phyloP scores from a whole-genome alignment of 2,113 vertebrate genomes.

The Brienomyrus brachyistius region DNA sequence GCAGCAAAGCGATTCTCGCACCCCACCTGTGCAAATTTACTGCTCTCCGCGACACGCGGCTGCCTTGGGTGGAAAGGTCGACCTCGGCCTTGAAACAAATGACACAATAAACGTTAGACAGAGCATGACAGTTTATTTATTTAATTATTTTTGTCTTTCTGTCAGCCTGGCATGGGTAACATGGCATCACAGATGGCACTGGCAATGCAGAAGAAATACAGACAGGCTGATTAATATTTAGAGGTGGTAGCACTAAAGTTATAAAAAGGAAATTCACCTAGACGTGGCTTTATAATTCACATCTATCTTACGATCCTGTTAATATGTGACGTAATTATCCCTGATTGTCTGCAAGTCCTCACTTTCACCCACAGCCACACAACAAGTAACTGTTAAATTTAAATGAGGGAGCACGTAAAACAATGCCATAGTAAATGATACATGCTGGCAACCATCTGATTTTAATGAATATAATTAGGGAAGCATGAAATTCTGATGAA shows the following conservation, averaged over 20 bases:
- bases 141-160: not conserved
- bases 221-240: not conserved
- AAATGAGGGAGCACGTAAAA: constrained; percentile 3
- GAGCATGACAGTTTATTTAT: not conserved
- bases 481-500: constrained; percentile 15
- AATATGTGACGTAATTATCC: constrained; percentile 8
- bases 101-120: not conserved
- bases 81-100: not conserved
- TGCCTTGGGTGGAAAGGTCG: not conserved
- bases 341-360: constrained; percentile 17
- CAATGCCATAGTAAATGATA: constrained; percentile 14
- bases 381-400: constrained; percentile 16
- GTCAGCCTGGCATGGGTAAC: not conserved
- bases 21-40: not conserved
- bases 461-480: constrained; percentile 26
- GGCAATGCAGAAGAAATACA: not conserved
- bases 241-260: not conserved
- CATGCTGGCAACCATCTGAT: constrained; percentile 14
- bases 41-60: not conserved
- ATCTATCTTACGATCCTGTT: not conserved
- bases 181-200: not conserved
- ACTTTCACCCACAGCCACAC: constrained; percentile 13
- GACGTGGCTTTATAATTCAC: not conserved
- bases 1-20: not conserved
- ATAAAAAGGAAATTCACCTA: not conserved